Evolutionary conservation across 2,888 invertebrate species (phyloP), one percentile per base, ranked within the genome.

Genomic region (Crepidodera aurea): DNA sequence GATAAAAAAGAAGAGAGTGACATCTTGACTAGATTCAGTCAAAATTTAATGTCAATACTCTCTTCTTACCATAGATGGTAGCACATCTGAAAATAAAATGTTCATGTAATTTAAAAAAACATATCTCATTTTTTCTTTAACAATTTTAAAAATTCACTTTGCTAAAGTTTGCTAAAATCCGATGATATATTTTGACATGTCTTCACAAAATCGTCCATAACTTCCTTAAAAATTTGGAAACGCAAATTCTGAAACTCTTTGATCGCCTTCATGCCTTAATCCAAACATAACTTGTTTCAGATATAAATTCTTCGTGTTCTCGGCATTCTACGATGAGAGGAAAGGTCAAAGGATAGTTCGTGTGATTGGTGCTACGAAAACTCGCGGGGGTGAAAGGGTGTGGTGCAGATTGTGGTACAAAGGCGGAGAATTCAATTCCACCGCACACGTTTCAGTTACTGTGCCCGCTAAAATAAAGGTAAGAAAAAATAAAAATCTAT

Each of bases 231-330:
- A n/a, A n/a, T n/a, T n/a, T n/a, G n/a, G n/a, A n/a, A n/a, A n/a
- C n/a, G n/a, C n/a, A 22, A 22, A 22, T 22, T 22, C 22, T 22
- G 29, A 8, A 29, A 29, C 8, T 10, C 6, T 29, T 10, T 29
- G 29, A 29, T 10, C 6, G 29, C 10, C 2, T 29, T 4, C 29
- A 3, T 13, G 3, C 18, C 5, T 7, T 40, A 18, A 40, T 10
- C 40, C 6, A 10, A 15, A 40, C 7, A 40, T 16, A 40, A 40
- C 12, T 69, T 62, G 61, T 84, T 83, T 18, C 83, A 90, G 93
- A 79, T 92, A 88, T 80, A 93, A 92, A 80, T 96, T 96, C 83
- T 94, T 89, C 83, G 94, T 96, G 53, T 96, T 93, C 78, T 94
- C 95, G 7, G 95, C 96, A 51, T 96, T 90, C 78, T 92, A 90